Evolutionary conservation across 2,797 vertebrate genomes (phyloP), one percentile per base, ranked within the genome.

Genomic region (Spinibarbus caldwelli): DNA sequence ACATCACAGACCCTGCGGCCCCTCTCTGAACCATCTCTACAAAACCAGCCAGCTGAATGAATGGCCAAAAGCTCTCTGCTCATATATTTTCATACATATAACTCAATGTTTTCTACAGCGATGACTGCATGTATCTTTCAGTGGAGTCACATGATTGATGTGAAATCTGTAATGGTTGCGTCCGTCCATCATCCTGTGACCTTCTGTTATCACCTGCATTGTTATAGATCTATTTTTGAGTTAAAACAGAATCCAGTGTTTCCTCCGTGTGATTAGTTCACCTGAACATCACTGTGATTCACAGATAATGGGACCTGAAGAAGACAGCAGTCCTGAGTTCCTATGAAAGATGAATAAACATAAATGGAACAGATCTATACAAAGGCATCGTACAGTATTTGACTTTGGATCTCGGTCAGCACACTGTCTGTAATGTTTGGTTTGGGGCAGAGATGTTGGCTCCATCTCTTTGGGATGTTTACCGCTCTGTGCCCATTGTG

Each of bases 401-500:
- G 6, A 21, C n/a, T 31, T 72, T 43, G 54, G 34, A 71, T 19
- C 38, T 11, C 26, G 8, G 29, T 26, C 81, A 23, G 26, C 4
- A 5, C 17, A 45, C 38, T 71, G 80, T 34, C 71, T 14, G 66
- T 59, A 38, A 49, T 80, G 84, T 89, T 86, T 89, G 62, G 87
- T 78, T 87, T 83, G 64, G 64, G 62, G 26, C 82, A 43, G 43
- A 73, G 82, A 87, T 31, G 72, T 64, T 85, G 85, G 78, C 87
- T 87, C 78, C 83, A 41, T 85, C 73, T 86, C 57, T 43, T 73
- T 85, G 86, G 86, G 70, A 84, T 92, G 89, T 92, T 89, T 89
- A 86, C 85, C 71, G 85, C 83, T 82, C 78, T 87, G 84, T 88
- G 83, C 84, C 85, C 84, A 72, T 73, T 88, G 89, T 90, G 83